Evolutionary conservation across 2,797 vertebrate genomes (phyloP), one percentile per base, ranked within the genome.

Genomic region (Megaceryle alcyon): DNA sequence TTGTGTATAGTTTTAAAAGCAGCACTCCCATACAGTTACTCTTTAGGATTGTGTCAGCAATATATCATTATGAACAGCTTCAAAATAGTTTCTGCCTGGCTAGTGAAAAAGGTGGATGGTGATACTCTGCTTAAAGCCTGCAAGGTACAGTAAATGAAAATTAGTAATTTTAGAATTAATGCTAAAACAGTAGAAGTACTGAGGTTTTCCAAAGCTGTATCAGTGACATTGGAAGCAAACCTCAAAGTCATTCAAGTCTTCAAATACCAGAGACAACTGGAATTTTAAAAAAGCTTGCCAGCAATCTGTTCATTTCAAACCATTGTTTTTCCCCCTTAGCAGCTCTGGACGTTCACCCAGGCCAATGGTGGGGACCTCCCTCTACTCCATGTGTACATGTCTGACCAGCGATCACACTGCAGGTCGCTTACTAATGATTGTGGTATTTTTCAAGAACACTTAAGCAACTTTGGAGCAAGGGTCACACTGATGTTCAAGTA

Each of bases 371-470:
- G 39, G 57, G 25, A 44, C 16, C 15, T 41, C 7, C 25, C 7
- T 10, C 53, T 68, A 43, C 39, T 46, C 66, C 21, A 51, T 48
- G 4, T 7, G 9, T n/a, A 84, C n/a, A 77, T 28, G 72, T 48
- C 61, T 43, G 21, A 71, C 29, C 44, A 81, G 65, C 2, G 1
- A 79, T 43, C 33, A 56, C n/a, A 66, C 25, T 61, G 39, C 29
- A 51, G 60, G 14, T 26, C 3, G 8, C 54, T 95, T 39, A 43
- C 23, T 83, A 79, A 82, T 5, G 29, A 39, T 3, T 6, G 23
- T 19, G 75, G 75, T 48, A 77, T 82, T 90, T 78, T 92, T 86
- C 77, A 96, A 91, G 83, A 88, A 79, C 29, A 49, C 53, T 66
- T 53, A 31, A 75, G 13, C 4, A 6, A 53, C 63, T 86, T 53